phyloP scores from a whole-genome alignment of 2,797 vertebrate species.

The Thripadectes ignobilis region DNA sequence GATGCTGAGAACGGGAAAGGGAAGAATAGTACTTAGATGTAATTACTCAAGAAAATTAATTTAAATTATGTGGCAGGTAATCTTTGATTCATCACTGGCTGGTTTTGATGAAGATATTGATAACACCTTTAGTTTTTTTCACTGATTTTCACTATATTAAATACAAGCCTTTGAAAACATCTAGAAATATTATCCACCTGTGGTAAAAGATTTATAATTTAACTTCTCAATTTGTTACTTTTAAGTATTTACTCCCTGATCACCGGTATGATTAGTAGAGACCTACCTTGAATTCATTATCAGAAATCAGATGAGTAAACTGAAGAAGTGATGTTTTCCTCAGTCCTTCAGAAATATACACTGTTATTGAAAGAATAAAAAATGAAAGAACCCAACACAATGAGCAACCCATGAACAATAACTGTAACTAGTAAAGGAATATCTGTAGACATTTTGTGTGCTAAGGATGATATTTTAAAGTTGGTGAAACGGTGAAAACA shows the following conservation, averaged over 20 bases:
- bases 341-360: not conserved
- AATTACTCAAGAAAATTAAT: conserved; percentile 22
- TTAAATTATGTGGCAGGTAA: not conserved
- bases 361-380: not conserved
- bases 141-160: not conserved
- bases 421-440: not conserved
- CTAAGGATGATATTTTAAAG: not conserved
- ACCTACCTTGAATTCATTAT: not conserved
- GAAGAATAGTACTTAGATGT: not conserved
- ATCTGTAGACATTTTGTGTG: not conserved
- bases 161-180: not conserved
- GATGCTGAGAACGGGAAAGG: not conserved
- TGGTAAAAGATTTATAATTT: not conserved
- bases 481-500: not conserved
- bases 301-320: not conserved
- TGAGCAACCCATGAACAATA: not conserved
- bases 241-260: not conserved
- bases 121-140: not conserved
- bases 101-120: not conserved
- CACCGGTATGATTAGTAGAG: not conserved
- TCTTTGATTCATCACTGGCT: not conserved
- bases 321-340: not conserved
- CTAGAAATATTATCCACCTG: not conserved
- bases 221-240: not conserved
- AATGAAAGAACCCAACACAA: not conserved